Percentiles rank a stretch among this genome's conserved stretches.
phyloP scores from a whole-genome alignment of 2,113 vertebrate species.

The Protobothrops flavoviridis region DNA sequence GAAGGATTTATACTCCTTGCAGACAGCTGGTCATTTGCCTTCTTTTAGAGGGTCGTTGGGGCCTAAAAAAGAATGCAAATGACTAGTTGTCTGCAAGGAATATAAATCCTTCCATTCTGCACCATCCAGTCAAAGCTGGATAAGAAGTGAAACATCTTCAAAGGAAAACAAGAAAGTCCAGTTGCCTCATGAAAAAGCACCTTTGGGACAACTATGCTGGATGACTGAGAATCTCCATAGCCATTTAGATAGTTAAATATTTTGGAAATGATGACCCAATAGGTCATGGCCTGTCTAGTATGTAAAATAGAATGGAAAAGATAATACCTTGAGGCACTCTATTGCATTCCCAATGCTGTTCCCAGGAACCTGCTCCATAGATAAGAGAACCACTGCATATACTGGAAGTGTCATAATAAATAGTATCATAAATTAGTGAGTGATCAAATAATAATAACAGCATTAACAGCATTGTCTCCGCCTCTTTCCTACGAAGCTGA shows the following conservation, averaged over 20 bases:
- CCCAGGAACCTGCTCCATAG: not conserved
- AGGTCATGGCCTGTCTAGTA: not conserved
- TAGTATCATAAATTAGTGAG: not conserved
- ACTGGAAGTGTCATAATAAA: not conserved
- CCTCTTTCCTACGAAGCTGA: not conserved
- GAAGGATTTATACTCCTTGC: too few species aligned
- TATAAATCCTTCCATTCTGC: too few species aligned
- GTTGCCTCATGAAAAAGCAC: too few species aligned
- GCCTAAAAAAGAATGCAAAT: too few species aligned
- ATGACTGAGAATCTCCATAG: too few species aligned
- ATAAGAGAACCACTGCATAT: not conserved
- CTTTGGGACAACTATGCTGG: too few species aligned
- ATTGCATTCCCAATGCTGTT: not conserved
- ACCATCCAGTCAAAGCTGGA: too few species aligned
- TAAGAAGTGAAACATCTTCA: too few species aligned
- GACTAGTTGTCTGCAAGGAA: too few species aligned
- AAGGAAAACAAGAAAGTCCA: too few species aligned
- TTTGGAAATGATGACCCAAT: not conserved
- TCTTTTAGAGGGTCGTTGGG: too few species aligned
- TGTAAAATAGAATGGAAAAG: not conserved
- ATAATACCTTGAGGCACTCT: not conserved
- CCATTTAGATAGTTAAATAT: not conserved
- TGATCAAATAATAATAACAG: not conserved
- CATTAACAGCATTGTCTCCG: not conserved
- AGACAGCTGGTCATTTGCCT: too few species aligned